Base-by-base conservation (phyloP, 2,888 invertebrate genomes). In the Actias luna region DNA sequence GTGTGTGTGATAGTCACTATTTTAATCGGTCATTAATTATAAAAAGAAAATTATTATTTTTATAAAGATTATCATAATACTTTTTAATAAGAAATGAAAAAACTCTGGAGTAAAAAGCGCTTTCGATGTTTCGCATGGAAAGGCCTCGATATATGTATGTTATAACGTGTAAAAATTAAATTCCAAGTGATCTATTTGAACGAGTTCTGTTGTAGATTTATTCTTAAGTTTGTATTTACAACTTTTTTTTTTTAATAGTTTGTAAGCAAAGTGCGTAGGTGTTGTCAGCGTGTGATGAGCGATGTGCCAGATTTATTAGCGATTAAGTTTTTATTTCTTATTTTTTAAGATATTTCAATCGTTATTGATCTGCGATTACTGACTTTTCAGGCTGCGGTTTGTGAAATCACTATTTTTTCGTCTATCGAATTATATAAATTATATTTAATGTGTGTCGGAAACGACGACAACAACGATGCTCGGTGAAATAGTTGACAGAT, bases 191-290 rank as follows among this genome's bases (percentile, higher is more conserved):
- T 76, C 76, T 80, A 50, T 71, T 69, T 69, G 69, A 67, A 67
- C 67, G 65, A 61, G 69, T 79, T 84, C 74, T 83, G 79, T 85
- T 88, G 81, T 87, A 89, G 87, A 87, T 33, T 33, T 88, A 88
- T 89, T 89, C 88, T 89, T 89, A 89, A 87, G 88, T 90, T 89
- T 89, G 88, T 89, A 88, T 87, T 83, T 79, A 79, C 81, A 77
- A 84, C 83, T 80, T 80, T 83, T 83, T 78, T 77, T 78, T 72
- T 76, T 69, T 75, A n/a, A n/a, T 73, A 72, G 65, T 71, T 67
- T 71, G 63, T 75, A 73, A 67, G 71, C 67, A 65, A 61, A 62
- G 73, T 67, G 78, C 73, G 79, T 81, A 74, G 78, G 79, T 78
- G 72, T n/a, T n/a, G n/a, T 77, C 79, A 78, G 82, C 77, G 81